Evolutionary conservation across 2,797 vertebrate genomes (phyloP).

Genomic region (Epinephelus awoara): DNA sequence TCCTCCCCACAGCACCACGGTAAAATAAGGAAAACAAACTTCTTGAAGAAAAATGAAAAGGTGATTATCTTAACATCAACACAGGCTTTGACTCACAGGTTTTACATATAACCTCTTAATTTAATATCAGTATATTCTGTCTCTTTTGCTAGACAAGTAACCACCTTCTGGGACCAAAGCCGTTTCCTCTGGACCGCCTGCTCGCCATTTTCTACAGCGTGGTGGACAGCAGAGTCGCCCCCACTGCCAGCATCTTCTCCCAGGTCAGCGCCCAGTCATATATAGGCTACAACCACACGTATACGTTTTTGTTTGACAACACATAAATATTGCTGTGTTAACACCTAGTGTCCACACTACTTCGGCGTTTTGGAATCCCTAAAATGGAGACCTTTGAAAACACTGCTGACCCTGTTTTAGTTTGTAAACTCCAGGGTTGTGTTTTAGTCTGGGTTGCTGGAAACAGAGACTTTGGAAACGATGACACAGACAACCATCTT

Average conservation of each 20-base stretch:
- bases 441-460: too few species aligned
- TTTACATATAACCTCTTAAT: not conserved
- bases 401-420: too few species aligned
- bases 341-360: too few species aligned
- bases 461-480: too few species aligned
- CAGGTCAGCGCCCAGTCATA: slow-evolving; percentile 87
- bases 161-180: slow-evolving; percentile 96
- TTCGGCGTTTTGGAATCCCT: too few species aligned
- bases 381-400: too few species aligned
- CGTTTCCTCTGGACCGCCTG: slow-evolving; percentile 95
- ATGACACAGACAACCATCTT: too few species aligned
- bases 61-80: slow-evolving; percentile 71
- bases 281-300: not conserved
- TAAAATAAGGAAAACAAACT: slow-evolving; percentile 94
- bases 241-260: slow-evolving; percentile 96
- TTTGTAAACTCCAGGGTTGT: too few species aligned
- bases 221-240: slow-evolving; percentile 95
- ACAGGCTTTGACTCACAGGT: not conserved
- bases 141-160: slow-evolving; percentile 91
- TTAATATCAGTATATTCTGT: not conserved
- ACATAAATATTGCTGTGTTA: too few species aligned
- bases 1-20: slow-evolving; percentile 91
- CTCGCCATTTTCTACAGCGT: slow-evolving; percentile 97
- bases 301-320: not conserved
- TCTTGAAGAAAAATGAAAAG: slow-evolving; percentile 98